Base-by-base conservation (phyloP, 2,888 invertebrate species). In the Stenoptilia bipunctidactyla region DNA sequence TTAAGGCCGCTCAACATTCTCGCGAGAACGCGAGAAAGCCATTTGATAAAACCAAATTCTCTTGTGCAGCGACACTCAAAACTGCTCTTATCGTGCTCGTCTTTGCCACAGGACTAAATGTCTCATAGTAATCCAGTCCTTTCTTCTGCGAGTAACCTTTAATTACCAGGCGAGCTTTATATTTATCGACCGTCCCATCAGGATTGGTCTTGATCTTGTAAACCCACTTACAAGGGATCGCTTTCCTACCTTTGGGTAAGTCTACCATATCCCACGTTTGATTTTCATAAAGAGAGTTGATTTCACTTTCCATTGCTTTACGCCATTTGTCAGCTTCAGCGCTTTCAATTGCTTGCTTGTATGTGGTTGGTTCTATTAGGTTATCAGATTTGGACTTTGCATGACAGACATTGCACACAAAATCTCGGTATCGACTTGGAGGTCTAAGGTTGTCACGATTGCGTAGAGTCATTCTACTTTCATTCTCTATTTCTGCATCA, bases 201-300 rank as follows among this genome's bases (percentile, higher is more conserved):
- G 5, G 3, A 4, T 33, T 33, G 3, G 4, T 20, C 8, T 20
- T 20, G 4, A 20, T 3, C 35, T 35, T 35, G 35, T 13, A 35
- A 8, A 35, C 14, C 35, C 35, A 35, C 14, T 35, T 35, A 13
- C 35, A 35, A n/a, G n/a, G n/a, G n/a, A n/a, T n/a, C n/a, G n/a
- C n/a, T 35, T 35, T 35, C 14, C 14, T 35, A 35, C 13, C 13
- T 5, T 2, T 13, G 3, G 35, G 35, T 35, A 35, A 35, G 5
- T 6, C 6, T 35, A 13, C 13, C 9, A 35, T 8, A 9, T 13
- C 14, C 35, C 35, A 35, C 14, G 35, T 35, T 8, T 35, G 8
- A 15, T 37, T 4, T 15, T 20, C 25, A 9, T 10, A 15, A 15
- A 37, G 20, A 15, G 15, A 20, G 4, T 8, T 15, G 4, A 37